Conservation (phyloP, 2,888 invertebrate species). For the Molorchus minor region DNA sequence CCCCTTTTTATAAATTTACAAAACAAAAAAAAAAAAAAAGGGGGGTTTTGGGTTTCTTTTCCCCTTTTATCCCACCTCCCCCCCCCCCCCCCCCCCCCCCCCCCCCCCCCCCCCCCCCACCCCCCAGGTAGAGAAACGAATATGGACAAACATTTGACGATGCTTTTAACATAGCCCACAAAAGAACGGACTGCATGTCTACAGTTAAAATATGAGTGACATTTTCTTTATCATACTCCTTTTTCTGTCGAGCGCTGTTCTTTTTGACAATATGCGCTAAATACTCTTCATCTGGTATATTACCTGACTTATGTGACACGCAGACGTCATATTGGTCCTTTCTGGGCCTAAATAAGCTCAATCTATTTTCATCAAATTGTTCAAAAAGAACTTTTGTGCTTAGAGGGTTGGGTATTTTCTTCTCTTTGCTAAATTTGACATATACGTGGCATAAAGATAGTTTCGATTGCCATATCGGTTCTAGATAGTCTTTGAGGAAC, state of each 20-base stretch:
- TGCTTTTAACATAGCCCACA: neutral
- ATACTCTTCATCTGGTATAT: neutral
- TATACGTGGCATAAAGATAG: neutral
- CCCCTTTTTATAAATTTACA: too few species aligned
- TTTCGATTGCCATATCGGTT: neutral
- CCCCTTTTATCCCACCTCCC: too few species aligned
- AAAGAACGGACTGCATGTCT: neutral
- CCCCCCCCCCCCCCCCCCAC: slow-evolving; percentile 50
- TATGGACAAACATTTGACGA: too few species aligned
- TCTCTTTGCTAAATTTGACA: neutral
- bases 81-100: slow-evolving; percentile 41
- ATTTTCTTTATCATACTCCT: slow-evolving; percentile 5
- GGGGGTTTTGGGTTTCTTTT: too few species aligned
- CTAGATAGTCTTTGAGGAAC: neutral
- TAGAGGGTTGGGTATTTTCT: neutral
- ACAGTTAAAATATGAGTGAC: neutral
- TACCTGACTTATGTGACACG: neutral
- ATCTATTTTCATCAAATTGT: neutral
- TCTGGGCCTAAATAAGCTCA: neutral
- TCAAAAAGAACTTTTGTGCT: neutral
- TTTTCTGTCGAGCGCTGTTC: neutral
- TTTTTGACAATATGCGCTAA: neutral
- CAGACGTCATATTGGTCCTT: neutral
- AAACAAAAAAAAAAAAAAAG: too few species aligned
- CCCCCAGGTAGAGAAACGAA: too few species aligned